A percentile compares a stretch with the other conserved stretches of the same genome.
phyloP scores from a whole-genome alignment of 2,797 vertebrate species.

The Varecia variegata region DNA sequence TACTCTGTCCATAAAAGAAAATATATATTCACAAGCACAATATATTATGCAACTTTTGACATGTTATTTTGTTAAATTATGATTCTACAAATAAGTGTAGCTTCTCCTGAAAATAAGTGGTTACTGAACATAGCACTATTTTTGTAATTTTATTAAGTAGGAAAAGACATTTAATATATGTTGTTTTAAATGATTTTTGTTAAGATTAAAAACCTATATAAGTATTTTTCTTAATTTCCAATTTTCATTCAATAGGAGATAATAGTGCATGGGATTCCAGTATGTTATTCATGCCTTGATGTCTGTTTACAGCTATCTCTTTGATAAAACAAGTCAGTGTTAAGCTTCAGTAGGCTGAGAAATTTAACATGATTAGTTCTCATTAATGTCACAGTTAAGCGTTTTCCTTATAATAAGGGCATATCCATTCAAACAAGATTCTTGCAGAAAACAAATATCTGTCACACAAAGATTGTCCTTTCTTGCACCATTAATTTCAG shows the following conservation, averaged over 20 bases:
- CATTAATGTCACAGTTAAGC: constrained; percentile 59
- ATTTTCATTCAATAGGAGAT: background rate
- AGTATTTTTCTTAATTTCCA: background rate
- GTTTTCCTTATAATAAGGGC: constrained; percentile 52
- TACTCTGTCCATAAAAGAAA: background rate
- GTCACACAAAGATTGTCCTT: constrained; percentile 50
- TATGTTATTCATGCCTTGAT: background rate
- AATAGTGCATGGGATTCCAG: background rate
- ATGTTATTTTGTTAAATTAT: background rate
- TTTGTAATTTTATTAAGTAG: background rate
- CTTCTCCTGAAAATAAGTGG: background rate
- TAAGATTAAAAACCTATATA: background rate
- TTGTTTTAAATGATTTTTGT: constrained; percentile 8
- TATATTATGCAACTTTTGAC: background rate
- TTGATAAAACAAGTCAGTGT: constrained; percentile 54
- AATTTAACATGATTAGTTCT: constrained; percentile 67
- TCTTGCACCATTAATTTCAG: constrained; percentile 60
- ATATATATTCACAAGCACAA: background rate
- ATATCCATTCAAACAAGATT: constrained; percentile 51
- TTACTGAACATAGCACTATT: background rate
- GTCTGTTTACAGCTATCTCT: constrained; percentile 44
- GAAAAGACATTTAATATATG: background rate
- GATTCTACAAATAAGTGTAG: background rate
- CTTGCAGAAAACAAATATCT: constrained; percentile 43
- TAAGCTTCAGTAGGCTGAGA: constrained; percentile 62